These are phyloP conservation scores for Galendromus occidentalis DNA, from an alignment of 1,140 invertebrate species.

Conservation along the genomic window DNA sequence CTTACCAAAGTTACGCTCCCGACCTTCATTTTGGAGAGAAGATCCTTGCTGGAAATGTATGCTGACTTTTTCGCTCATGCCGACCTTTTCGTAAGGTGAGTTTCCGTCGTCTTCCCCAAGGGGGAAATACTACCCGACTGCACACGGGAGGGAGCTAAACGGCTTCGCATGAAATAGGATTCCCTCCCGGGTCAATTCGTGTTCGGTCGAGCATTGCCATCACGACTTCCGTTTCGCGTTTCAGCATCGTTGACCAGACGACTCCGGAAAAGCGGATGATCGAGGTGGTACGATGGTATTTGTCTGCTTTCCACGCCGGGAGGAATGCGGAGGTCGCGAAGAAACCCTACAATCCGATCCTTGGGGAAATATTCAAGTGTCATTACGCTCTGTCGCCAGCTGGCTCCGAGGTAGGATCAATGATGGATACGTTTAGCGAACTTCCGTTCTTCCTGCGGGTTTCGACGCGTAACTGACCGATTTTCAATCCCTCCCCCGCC, in stretches of 20 bases:
- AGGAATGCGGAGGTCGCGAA: conserved; percentile 81
- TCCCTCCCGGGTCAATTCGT: too few species aligned
- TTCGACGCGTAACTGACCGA: neutral
- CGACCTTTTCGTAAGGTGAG: conserved; percentile 78
- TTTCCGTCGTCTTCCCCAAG: too few species aligned
- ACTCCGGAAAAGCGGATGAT: conserved; percentile 74
- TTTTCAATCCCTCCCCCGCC: neutral
- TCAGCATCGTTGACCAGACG: conserved; percentile 56
- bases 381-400: conserved; percentile 34
- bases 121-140: too few species aligned
- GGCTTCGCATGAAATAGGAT: too few species aligned
- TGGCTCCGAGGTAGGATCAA: neutral
- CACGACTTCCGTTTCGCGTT: conserved; percentile 17
- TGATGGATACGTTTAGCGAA: neutral
- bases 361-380: conserved; percentile 84
- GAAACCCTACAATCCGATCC: conserved; percentile 91
- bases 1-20: conserved; percentile 88
- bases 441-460: neutral
- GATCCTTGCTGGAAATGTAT: conserved; percentile 91
- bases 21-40: conserved; percentile 83
- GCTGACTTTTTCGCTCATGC: conserved; percentile 95
- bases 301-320: conserved; percentile 90
- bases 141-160: too few species aligned
- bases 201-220: neutral
- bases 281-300: conserved; percentile 76